Conservation (phyloP, 2,797 vertebrate species). For the Poecilia gillii region DNA sequence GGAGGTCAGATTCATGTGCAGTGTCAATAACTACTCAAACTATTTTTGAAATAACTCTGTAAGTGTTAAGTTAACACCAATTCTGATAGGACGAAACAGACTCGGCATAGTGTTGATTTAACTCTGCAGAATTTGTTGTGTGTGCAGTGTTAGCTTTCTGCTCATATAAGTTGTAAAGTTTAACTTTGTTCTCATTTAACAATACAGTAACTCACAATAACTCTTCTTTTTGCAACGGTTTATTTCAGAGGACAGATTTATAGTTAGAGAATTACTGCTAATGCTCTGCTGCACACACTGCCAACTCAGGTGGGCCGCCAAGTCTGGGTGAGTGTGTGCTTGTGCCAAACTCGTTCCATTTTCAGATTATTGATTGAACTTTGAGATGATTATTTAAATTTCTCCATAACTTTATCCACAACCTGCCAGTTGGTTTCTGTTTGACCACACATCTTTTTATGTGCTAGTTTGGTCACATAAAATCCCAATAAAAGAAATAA, state of each 20-base stretch:
- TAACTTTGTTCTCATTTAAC: not conserved
- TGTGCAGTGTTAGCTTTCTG: not conserved
- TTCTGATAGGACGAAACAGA: no score
- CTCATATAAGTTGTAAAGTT: not conserved
- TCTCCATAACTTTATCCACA: not conserved
- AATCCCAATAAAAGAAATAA: not conserved
- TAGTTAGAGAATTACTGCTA: not conserved
- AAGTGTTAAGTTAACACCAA: no score
- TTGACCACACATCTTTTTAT: not conserved
- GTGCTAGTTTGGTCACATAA: not conserved
- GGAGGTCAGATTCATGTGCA: not conserved
- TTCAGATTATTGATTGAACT: not conserved
- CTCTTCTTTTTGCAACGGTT: not conserved
- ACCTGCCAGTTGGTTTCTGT: not conserved
- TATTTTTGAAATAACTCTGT: no score
- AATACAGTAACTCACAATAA: not conserved
- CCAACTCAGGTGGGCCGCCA: not conserved
- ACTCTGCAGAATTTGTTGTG: no score
- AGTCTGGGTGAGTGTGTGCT: not conserved
- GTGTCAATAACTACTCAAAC: not conserved
- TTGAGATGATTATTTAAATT: not conserved
- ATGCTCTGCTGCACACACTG: not conserved
- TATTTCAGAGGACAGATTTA: not conserved
- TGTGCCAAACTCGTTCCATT: not conserved
- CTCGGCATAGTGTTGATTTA: no score